Percentiles rank a stretch among this genome's conserved stretches.
phyloP scores from a whole-genome alignment of 92 coral and sea anemone species.

The Paramuricea clavata region DNA sequence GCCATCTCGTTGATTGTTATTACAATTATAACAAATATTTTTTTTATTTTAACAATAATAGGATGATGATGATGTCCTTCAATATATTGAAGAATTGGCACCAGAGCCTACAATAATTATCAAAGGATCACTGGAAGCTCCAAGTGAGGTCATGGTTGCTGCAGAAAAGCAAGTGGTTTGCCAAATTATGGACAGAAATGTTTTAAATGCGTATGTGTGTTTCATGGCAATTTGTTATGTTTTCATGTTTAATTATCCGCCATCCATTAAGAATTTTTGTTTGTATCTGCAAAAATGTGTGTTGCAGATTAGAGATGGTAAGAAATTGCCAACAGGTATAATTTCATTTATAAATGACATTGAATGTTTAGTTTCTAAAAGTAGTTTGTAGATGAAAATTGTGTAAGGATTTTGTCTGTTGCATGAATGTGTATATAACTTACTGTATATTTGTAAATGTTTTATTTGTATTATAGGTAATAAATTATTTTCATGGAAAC shows the following conservation, averaged over 20 bases:
- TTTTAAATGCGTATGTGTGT: conserved; percentile 52
- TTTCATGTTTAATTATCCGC: conserved; percentile 58
- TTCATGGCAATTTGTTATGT: conserved; percentile 62
- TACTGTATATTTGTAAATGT: neutral
- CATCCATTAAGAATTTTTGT: conserved; percentile 1
- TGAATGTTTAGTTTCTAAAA: neutral
- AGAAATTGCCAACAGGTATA: conserved; percentile 60
- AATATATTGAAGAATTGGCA: neutral
- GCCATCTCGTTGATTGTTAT: too few relatives aligned
- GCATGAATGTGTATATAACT: neutral
- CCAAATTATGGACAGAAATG: conserved; percentile 8
- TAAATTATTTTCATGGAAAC: too few relatives aligned
- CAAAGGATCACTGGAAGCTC: conserved; percentile 37
- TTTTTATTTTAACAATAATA: too few relatives aligned
- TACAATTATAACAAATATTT: too few relatives aligned
- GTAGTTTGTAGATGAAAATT: neutral
- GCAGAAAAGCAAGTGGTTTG: conserved; percentile 58
- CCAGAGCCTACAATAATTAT: conserved; percentile 41
- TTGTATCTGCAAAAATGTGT: conserved; percentile 50
- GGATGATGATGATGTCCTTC: too few relatives aligned
- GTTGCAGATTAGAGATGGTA: conserved; percentile 62
- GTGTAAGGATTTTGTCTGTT: too few relatives aligned
- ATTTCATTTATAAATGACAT: conserved; percentile 49
- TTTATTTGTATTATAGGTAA: too few relatives aligned
- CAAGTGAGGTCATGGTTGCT: conserved; percentile 29